Base-by-base conservation (phyloP, 2,113 vertebrate genomes). In the Siniperca knerii region DNA sequence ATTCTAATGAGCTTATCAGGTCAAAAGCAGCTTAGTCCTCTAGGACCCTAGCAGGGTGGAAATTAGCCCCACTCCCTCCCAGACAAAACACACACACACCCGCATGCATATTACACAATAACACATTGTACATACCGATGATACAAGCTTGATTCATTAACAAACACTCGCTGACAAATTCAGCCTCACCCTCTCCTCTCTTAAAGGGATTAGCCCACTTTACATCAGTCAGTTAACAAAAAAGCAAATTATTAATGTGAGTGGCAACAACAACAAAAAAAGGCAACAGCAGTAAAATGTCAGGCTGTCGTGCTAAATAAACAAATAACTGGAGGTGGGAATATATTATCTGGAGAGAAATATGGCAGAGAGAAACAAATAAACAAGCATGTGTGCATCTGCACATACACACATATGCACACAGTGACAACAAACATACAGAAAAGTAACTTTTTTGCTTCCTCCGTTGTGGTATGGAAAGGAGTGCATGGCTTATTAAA, bases 1-100 rank as follows among this genome's bases (percentile, higher is more conserved):
- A 95, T 96, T 95, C 92, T 95, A 96, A 96, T 96, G 94, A 96
- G 96, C 94, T 96, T 96, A 96, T 96, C 95, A 91, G 95, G 96
- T 96, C 92, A 96, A 94, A 96, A 95, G 95, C 94, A 95, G 95
- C 94, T 94, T 94, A 92, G 90, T 94, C 93, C 94, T 94, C 84
- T 55, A 95, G 94, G 95, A 94, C 93, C 89, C 90, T 81, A 82
- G 84, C 90, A 88, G 89, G 92, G 90, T 93, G 87, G 92, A 95
- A 94, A 96, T 94, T 92, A 94, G 94, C 92, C 92, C 57, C 15
- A 70, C 88, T 90, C 89, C 76, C 87, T 83, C 77, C 46, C 55
- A 86, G 87, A 87, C 91, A 85, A 83, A 92, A 87, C 82, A 86
- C 78, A 83, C 87, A 81, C 87, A 81, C 85, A 87, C 79, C 78